Evolutionary conservation across 2,888 invertebrate species (phyloP), one percentile per base, ranked within the genome.

Genomic region (Mesorhabditis belari): DNA sequence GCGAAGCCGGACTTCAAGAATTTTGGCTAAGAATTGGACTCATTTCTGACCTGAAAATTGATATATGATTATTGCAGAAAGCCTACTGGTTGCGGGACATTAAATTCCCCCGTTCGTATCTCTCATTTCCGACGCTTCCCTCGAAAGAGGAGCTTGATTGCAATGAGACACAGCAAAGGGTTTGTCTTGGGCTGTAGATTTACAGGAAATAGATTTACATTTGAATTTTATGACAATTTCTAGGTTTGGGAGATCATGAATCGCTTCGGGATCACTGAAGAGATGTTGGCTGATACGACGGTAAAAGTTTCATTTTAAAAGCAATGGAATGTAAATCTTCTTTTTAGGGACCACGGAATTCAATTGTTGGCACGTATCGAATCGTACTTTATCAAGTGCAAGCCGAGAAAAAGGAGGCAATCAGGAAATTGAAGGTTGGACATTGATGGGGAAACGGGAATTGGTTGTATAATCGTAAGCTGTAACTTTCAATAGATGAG

Each of bases 321-420:
- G n/a, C n/a, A n/a, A n/a, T n/a, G n/a, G n/a, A n/a, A n/a, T n/a
- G n/a, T n/a, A n/a, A n/a, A n/a, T n/a, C n/a, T n/a, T n/a, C n/a
- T n/a, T n/a, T n/a, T 87, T n/a, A n/a, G n/a, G n/a, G 88, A 28
- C 87, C 87, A 1, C 83, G 87, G 56, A 87, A 86, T 71, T 85
- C 87, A 66, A 84, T 88, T 44, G 87, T 87, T 54, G 88, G 88
- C 9, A 87, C 87, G 54, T 89, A 88, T 81, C 84, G 89, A 51
- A 88, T 89, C 63, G 83, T 88, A 35, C 83, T 88, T 23, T 80
- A 71, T 58, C 79, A 79, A 58, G 69, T 70, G 25, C 79, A 79
- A 54, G 65, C 66, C 4, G 68, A 73, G 52, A 52, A 52, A n/a
- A 52, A 52, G 26, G 52, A 26, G 26, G 24, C 52, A 9, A 23